Conservation (phyloP, 2,797 vertebrate species). For the Pelodytes ibericus region DNA sequence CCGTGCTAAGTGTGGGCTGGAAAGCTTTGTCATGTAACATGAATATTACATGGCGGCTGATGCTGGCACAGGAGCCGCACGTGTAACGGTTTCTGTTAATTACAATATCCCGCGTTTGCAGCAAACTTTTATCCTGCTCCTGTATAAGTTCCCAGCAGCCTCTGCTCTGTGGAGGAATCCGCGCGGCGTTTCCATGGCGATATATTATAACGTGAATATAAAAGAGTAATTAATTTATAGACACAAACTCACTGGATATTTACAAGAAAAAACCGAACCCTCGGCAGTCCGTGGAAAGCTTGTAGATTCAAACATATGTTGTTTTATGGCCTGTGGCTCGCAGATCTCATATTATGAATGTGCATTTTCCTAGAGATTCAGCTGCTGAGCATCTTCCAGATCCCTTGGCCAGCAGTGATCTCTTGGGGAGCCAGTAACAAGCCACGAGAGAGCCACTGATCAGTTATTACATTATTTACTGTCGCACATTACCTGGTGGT, state of each 20-base stretch:
- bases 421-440: no score
- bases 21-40: conserved; percentile 50
- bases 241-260: conserved; percentile 10
- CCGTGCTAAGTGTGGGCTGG: background rate
- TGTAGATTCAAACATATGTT: conserved; percentile 20
- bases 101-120: no score
- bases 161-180: background rate
- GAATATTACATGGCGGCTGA: conserved; percentile 37
- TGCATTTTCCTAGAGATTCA: no score
- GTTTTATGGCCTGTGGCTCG: background rate
- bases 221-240: conserved; percentile 44
- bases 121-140: background rate
- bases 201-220: conserved; percentile 17
- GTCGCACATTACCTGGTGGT: no score
- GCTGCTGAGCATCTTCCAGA: no score
- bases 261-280: conserved; percentile 2
- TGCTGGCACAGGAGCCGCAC: background rate
- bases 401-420: no score
- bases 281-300: background rate
- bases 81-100: background rate
- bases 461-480: no score
- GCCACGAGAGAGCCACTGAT: no score
- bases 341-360: background rate
- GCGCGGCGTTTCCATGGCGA: conserved; percentile 37
- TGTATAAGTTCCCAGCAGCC: conserved; percentile 9